Evolutionary conservation across 2,113 vertebrate genomes (phyloP).

Genomic region (Anarhynchus alexandrinus): DNA sequence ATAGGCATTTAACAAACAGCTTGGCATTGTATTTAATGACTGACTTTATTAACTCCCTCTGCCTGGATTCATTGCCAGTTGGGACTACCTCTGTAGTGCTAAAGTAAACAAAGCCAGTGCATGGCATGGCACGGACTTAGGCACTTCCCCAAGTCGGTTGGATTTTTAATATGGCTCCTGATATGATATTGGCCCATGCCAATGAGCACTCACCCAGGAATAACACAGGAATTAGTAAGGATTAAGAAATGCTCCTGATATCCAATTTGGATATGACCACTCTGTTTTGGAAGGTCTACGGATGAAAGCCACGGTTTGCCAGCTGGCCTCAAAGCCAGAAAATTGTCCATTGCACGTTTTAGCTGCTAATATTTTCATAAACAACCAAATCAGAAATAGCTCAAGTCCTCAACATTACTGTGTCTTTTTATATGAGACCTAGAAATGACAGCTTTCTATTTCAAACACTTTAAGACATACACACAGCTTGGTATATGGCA

Average conservation of each 20-base stretch:
- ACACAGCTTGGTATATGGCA: neutral
- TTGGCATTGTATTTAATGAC: neutral
- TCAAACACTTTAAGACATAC: neutral
- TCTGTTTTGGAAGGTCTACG: neutral
- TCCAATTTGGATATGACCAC: neutral
- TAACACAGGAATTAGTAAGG: neutral
- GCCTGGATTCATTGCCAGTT: neutral
- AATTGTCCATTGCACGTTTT: neutral
- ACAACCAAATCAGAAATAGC: neutral
- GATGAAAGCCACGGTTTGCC: neutral
- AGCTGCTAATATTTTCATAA: neutral
- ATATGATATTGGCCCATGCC: neutral
- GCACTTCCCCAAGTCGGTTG: fast-evolving
- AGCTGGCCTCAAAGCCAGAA: neutral
- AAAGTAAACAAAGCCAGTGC: neutral
- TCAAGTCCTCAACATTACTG: neutral
- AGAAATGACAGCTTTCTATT: neutral
- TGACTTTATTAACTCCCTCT: neutral
- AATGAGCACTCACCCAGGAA: neutral
- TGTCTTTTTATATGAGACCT: neutral
- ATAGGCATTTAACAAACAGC: neutral
- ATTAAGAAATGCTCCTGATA: neutral
- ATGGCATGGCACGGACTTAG: neutral
- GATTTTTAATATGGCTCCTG: neutral
- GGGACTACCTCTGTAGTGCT: neutral